These are phyloP conservation scores for Apoderus coryli DNA, from an alignment of 2,888 invertebrate species.

Conservation along the genomic window DNA sequence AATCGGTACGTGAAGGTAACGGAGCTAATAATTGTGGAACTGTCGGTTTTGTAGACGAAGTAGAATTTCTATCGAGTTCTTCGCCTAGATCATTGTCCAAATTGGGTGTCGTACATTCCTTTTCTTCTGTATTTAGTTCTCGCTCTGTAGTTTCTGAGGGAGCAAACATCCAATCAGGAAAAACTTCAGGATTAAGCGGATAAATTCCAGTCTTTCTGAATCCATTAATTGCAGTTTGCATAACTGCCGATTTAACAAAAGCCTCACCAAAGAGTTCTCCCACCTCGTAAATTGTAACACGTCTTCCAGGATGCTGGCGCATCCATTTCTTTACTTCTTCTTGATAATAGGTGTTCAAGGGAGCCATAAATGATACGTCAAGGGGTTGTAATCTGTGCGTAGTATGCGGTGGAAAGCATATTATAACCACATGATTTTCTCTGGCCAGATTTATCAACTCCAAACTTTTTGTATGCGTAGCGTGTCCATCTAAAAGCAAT, in stretches of 20 bases:
- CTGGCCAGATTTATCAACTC: slow-evolving; percentile 21
- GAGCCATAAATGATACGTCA: slow-evolving; percentile 15
- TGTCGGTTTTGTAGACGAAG: no score
- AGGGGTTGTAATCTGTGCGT: slow-evolving; percentile 21
- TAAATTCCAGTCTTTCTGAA: slow-evolving; percentile 20
- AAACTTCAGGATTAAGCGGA: slow-evolving; percentile 10
- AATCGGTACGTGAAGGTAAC: not conserved
- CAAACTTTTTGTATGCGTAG: slow-evolving; percentile 18
- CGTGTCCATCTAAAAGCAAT: slow-evolving; percentile 11
- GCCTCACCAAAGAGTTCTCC: slow-evolving; percentile 16
- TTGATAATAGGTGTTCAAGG: not conserved
- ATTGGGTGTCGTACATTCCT: no score
- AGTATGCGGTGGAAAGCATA: slow-evolving; percentile 24
- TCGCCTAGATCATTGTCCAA: no score
- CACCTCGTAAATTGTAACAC: slow-evolving; percentile 21
- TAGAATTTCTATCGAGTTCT: no score
- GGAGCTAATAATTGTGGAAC: no score
- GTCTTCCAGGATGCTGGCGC: slow-evolving; percentile 18
- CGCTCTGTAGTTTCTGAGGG: not conserved
- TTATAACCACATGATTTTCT: slow-evolving; percentile 21
- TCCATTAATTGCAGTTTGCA: slow-evolving; percentile 20
- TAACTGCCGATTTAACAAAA: slow-evolving; percentile 17
- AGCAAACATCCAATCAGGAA: not conserved
- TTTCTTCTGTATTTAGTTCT: no score
- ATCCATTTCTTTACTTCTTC: slow-evolving; percentile 16